Base-by-base conservation (phyloP, 2,113 vertebrate genomes). In the Anhinga anhinga region DNA sequence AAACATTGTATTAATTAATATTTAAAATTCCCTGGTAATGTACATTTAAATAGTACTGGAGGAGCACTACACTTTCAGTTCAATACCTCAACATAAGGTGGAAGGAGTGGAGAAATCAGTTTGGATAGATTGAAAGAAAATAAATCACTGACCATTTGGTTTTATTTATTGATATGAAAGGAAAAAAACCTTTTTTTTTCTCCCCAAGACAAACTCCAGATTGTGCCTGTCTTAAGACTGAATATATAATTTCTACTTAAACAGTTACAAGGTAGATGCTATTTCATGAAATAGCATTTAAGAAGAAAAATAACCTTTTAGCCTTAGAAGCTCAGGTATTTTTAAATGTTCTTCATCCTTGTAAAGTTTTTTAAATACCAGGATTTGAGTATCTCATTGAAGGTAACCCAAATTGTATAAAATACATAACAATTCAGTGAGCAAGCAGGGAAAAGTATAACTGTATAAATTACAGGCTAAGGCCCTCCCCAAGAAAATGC, bases 11-110 rank as follows among this genome's bases (percentile, higher is more conserved):
- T 76, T 76, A 71, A 42, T 29, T 12, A 80, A 80, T 38, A 32
- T 25, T 61, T 62, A 34, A n/a, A 62, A 38, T 74, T 73, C 34
- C 21, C 5, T 91, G 6, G 5, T 58, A 49, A 69, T 15, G 27
- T 52, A 38, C 18, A 5, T 14, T 66, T 70, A 56, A 73, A 55
- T 29, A 49, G 15, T 15, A 67, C 18, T 63, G n/a, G 27, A 71
- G 7, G 17, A 66, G 2, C 29, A 71, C 38, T 59, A 65, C 9
- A 45, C 4, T 53, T 78, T 49, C 44, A 8, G 13, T 80, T 49
- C 23, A 59, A 15, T 36, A 79, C 3, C 20, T 36, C n/a, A 58
- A 44, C 0, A 0, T 16, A 66, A 34, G 13, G 13, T 42, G 8
- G 34, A 80, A 83, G 13, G 16, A 67, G 6, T 26, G 20, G 8